Evolutionary conservation across 2,888 invertebrate species (phyloP), one percentile per base, ranked within the genome.

Genomic region (Endotricha flammealis): DNA sequence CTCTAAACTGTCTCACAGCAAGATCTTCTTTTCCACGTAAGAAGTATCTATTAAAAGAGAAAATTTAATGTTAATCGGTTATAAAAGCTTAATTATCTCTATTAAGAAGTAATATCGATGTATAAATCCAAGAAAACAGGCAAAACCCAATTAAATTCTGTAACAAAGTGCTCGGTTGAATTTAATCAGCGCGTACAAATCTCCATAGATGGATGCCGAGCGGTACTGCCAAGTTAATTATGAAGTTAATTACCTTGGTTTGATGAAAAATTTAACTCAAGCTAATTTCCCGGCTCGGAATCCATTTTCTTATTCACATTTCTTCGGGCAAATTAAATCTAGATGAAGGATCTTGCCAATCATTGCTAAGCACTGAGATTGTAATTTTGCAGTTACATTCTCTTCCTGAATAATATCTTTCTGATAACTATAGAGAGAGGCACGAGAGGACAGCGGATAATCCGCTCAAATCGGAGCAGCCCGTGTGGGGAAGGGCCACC

Each of bases 201-300:
- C 68, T 69, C 65, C 58, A 68, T 72, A 67, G 68, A 66, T 62
- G 64, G 70, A 74, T 73, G 66, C 70, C 70, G 64, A 62, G 58
- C 53, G 50, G 57, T 59, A 69, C 72, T 60, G 72, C 64, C 69
- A 76, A 70, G 80, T 82, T 81, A 77, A 80, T 80, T 78, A 78
- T 71, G 67, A 79, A 82, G 73, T 77, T 82, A 81, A 81, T 82
- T 77, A 81, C 70, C 64, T 74, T 64, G 72, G 78, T 78, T 71
- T 72, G 75, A 81, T 80, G 79, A 83, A 81, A 80, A 81, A 75
- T 81, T 80, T 75, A 71, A 78, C 70, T 77, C 68, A 71, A 78
- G 80, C 73, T 77, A 77, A 81, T 78, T 81, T 78, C 67, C 74
- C 48, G 69, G 58, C 74, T 61, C 65, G 57, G 42, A 53, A 62